Evolutionary conservation across 1,140 invertebrate species (phyloP).

Genomic region (Condylostylus longicornis): DNA sequence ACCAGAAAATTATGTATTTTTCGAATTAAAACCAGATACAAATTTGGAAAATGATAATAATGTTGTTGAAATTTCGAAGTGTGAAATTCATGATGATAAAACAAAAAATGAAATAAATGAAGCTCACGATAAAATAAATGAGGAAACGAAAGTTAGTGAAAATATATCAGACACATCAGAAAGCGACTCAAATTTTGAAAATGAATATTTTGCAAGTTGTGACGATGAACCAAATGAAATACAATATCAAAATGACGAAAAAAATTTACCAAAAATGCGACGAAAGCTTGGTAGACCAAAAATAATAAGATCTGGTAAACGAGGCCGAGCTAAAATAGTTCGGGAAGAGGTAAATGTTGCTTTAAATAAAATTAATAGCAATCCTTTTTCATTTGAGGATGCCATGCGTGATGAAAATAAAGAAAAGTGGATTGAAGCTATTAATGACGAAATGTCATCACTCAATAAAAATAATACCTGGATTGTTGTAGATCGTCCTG

Average conservation of each 20-base stretch:
- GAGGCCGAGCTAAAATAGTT: constrained; percentile 4
- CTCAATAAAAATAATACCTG: constrained; percentile 28
- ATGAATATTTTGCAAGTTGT: background rate
- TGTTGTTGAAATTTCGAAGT: no score
- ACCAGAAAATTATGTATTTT: no score
- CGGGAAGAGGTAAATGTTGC: background rate
- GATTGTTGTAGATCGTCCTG: constrained; percentile 20
- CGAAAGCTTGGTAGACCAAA: constrained; percentile 6
- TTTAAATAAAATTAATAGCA: constrained; percentile 1
- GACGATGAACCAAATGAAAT: background rate
- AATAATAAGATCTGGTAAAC: constrained; percentile 1
- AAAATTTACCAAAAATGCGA: background rate
- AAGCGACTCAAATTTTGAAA: background rate
- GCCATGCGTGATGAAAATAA: constrained; percentile 14
- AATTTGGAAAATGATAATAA: no score
- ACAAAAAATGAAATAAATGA: background rate
- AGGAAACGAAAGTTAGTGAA: background rate
- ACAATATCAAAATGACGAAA: background rate
- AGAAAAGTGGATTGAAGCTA: constrained; percentile 23
- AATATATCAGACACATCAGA: background rate
- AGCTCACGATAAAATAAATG: background rate
- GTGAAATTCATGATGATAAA: no score
- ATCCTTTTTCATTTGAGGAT: constrained; percentile 13
- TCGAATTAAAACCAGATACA: no score
- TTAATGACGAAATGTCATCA: constrained; percentile 26